A percentile compares a stretch with the other conserved stretches of the same genome.
These are phyloP conservation scores for Actinia equina DNA, from an alignment of 64 coral and sea anemone genomes.

Conservation along the genomic window DNA sequence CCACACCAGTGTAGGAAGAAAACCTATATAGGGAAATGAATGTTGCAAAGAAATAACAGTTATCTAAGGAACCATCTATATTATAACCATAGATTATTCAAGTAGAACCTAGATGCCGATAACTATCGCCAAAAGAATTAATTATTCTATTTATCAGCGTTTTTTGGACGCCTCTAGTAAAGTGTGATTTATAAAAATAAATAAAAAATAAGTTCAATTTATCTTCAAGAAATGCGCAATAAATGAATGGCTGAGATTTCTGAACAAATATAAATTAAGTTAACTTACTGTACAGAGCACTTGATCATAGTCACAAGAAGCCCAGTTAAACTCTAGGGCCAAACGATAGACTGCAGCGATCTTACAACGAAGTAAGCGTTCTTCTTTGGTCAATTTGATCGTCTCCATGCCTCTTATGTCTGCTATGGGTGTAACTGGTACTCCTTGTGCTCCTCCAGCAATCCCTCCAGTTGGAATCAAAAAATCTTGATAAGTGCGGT, in stretches of 20 bases:
- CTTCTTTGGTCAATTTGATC: slow-evolving; percentile 38
- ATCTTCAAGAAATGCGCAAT: not conserved
- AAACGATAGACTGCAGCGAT: slow-evolving; percentile 55
- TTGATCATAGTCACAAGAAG: slow-evolving; percentile 16
- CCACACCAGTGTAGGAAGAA: not conserved
- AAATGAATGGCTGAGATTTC: not conserved
- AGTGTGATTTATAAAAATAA: not conserved
- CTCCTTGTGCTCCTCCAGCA: not conserved
- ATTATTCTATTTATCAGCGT: not conserved
- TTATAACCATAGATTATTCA: not conserved
- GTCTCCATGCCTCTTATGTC: slow-evolving; percentile 58
- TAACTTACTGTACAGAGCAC: slow-evolving; percentile 41
- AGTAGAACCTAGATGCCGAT: not conserved
- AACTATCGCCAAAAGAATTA: not conserved
- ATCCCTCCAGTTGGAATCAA: slow-evolving; percentile 50
- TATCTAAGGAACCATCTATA: not conserved
- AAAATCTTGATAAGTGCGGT: slow-evolving; percentile 69
- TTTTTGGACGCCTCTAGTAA: not conserved
- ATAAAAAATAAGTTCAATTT: not conserved
- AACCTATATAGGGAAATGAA: not conserved
- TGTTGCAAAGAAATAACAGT: too few species aligned
- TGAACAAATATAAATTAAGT: not conserved
- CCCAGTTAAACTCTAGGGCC: slow-evolving; percentile 49
- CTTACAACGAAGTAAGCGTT: slow-evolving; percentile 50
- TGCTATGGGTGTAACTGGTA: slow-evolving; percentile 23